Evolutionary conservation across 2,888 invertebrate genomes (phyloP).

Genomic region (Pyrocoelia pectoralis): DNA sequence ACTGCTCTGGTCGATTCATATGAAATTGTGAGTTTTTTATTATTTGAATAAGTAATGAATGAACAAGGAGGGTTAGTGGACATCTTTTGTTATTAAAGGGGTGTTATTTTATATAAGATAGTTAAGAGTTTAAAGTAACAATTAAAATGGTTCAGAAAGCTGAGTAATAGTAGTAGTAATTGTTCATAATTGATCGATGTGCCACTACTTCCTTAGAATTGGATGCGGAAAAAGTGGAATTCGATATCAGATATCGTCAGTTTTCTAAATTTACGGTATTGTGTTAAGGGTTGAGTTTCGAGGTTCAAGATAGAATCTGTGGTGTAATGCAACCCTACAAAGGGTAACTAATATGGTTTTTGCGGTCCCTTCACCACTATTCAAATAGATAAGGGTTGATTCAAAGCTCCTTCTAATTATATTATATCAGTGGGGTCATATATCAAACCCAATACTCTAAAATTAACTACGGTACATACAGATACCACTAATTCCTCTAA

Average conservation of each 20-base stretch:
- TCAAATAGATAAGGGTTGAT: slow-evolving; percentile 61
- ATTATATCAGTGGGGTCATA: slow-evolving; percentile 60
- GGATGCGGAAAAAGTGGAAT: neutral
- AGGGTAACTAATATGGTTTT: slow-evolving; percentile 60
- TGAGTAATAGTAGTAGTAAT: too few species aligned
- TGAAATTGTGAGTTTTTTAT: too few species aligned
- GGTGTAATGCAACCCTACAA: slow-evolving; percentile 54
- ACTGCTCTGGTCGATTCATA: too few species aligned
- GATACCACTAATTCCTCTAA: slow-evolving; percentile 39
- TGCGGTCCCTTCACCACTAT: slow-evolving; percentile 59
- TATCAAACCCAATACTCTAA: slow-evolving; percentile 54
- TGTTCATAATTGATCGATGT: too few species aligned
- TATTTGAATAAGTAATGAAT: too few species aligned
- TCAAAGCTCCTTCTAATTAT: slow-evolving; percentile 60
- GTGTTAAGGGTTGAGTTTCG: slow-evolving; percentile 31
- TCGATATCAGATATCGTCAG: slow-evolving; percentile 9
- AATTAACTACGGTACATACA: slow-evolving; percentile 37
- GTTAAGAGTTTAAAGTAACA: too few species aligned
- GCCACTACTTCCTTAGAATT: neutral
- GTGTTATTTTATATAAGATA: too few species aligned
- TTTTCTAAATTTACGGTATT: slow-evolving; percentile 27
- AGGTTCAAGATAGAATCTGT: slow-evolving; percentile 37
- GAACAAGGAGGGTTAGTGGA: too few species aligned
- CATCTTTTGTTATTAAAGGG: too few species aligned
- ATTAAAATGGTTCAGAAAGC: too few species aligned